These are phyloP conservation scores for Macaca mulatta DNA, from an alignment of 2,113 vertebrate species.

Conservation along the genomic window DNA sequence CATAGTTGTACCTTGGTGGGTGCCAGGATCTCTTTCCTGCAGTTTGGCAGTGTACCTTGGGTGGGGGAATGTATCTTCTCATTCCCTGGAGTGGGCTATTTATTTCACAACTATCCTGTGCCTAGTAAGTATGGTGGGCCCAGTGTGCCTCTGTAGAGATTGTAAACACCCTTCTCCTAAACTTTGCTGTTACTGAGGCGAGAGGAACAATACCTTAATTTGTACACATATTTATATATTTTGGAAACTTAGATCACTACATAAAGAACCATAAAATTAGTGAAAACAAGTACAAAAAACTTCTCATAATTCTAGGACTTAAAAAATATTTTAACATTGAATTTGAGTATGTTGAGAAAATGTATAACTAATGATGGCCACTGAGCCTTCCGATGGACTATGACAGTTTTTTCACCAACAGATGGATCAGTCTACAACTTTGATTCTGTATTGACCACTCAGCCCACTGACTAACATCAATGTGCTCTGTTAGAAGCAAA, in stretches of 20 bases:
- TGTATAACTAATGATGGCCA: background rate
- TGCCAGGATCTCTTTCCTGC: background rate
- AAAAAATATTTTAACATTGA: background rate
- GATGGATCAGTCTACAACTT: background rate
- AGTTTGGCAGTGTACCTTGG: background rate
- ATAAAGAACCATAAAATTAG: background rate
- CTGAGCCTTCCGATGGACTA: background rate
- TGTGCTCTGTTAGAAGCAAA: background rate
- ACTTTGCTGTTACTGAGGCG: background rate
- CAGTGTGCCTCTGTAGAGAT: accelerated
- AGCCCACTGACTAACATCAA: background rate
- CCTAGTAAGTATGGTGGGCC: background rate
- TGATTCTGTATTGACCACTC: background rate
- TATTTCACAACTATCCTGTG: background rate
- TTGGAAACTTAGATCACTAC: background rate
- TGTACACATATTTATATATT: background rate
- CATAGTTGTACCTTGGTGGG: background rate
- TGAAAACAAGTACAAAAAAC: background rate
- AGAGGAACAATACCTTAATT: background rate
- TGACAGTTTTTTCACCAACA: background rate
- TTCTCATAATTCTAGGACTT: background rate
- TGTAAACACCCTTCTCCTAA: background rate
- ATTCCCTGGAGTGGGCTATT: background rate
- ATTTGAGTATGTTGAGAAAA: background rate
- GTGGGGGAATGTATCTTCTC: background rate